phyloP scores from a whole-genome alignment of 2,113 vertebrate species.

The Heterochromis multidens region DNA sequence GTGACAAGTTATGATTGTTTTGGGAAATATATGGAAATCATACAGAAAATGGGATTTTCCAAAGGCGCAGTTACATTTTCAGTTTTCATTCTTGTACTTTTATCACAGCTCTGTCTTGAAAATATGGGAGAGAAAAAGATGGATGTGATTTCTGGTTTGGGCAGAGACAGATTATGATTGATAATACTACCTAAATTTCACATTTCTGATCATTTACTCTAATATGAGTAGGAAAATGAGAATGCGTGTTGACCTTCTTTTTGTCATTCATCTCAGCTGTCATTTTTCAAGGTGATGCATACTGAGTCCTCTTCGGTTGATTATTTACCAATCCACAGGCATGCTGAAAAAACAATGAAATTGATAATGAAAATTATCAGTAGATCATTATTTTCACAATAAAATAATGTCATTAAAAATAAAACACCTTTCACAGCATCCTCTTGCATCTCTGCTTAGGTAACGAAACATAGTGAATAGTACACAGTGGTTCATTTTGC shows the following conservation, averaged over 20 bases:
- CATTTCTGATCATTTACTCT: neutral
- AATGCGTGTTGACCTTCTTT: neutral
- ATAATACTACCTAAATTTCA: neutral
- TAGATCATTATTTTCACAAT: neutral
- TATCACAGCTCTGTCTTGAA: neutral
- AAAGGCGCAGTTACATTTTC: neutral
- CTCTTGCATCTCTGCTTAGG: slow-evolving; percentile 9
- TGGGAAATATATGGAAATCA: neutral
- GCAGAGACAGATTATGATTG: neutral
- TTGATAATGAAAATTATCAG: slow-evolving; percentile 11
- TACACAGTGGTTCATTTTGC: slow-evolving; percentile 16
- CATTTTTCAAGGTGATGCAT: neutral
- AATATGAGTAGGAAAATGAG: neutral
- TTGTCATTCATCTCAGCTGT: neutral
- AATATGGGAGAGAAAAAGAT: neutral
- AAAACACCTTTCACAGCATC: neutral
- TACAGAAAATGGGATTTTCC: neutral
- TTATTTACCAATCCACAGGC: neutral
- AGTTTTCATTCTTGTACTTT: neutral
- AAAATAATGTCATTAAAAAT: neutral
- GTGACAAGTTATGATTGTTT: neutral
- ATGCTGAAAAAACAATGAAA: neutral
- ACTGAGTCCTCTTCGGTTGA: neutral
- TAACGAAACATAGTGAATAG: slow-evolving; percentile 1
- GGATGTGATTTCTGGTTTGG: neutral